A percentile compares a stretch with the other conserved stretches of the same genome.
Conservation (phyloP, 2,113 vertebrate species). For the Ondatra zibethicus region DNA sequence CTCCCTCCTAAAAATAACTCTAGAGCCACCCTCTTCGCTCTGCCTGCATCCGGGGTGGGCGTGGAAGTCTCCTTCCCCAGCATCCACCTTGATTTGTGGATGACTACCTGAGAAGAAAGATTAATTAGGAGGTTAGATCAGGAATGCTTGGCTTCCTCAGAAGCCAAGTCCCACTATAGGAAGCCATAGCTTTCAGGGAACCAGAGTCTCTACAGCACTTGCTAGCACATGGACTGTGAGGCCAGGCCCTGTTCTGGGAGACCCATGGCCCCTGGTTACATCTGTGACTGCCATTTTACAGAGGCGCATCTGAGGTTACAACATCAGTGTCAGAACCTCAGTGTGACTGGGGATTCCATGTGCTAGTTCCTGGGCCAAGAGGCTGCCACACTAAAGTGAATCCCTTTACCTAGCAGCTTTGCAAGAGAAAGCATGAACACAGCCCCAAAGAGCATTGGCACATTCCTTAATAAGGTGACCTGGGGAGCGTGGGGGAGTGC, state of each 20-base stretch:
- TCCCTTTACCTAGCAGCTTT: slow-evolving; percentile 28
- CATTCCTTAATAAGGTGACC: neutral
- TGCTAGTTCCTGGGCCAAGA: neutral
- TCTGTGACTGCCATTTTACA: fast-evolving
- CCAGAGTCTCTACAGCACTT: neutral
- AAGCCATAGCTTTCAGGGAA: neutral
- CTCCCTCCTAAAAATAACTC: slow-evolving; percentile 64
- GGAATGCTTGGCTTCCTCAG: neutral
- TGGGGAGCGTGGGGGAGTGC: neutral
- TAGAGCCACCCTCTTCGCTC: slow-evolving; percentile 23
- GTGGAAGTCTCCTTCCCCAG: neutral
- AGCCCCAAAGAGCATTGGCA: neutral
- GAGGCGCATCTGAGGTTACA: neutral
- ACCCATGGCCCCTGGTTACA: neutral
- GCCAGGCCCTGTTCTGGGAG: neutral
- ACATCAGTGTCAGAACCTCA: neutral
- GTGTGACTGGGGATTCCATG: neutral
- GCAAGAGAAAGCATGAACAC: neutral
- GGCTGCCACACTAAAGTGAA: neutral
- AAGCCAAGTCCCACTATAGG: neutral
- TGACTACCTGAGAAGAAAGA: neutral
- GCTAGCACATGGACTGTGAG: too few species aligned
- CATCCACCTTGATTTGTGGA: neutral
- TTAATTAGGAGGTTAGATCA: neutral
- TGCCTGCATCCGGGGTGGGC: neutral